Evolutionary conservation across 2,797 vertebrate genomes (phyloP).

Genomic region (Rhinogobio ventralis): DNA sequence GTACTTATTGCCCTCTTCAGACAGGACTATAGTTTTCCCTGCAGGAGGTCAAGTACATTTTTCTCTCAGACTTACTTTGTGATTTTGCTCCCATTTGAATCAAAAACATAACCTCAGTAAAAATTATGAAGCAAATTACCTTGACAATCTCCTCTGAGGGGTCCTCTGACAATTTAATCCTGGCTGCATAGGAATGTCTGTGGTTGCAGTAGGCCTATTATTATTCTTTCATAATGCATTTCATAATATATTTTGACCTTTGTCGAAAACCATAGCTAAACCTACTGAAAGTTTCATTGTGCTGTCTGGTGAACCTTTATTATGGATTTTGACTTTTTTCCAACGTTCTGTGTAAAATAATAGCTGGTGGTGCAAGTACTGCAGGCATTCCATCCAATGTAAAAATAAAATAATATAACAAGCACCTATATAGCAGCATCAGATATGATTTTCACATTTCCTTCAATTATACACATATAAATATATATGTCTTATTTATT

Average conservation of each 20-base stretch:
- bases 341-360: not conserved
- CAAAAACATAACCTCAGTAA: not conserved
- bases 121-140: not conserved
- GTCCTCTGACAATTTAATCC: too few species aligned
- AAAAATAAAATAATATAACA: not conserved
- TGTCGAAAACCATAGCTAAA: not conserved
- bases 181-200: too few species aligned
- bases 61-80: not conserved
- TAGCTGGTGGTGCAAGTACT: not conserved
- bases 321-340: not conserved
- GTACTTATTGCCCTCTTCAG: not conserved
- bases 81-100: not conserved
- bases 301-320: not conserved
- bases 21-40: not conserved
- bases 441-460: not conserved
- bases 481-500: not conserved
- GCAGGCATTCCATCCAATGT: too few species aligned
- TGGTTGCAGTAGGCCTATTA: not conserved
- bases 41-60: not conserved
- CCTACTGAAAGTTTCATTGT: not conserved
- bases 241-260: slow-evolving; percentile 2
- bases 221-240: not conserved
- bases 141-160: not conserved
- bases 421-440: not conserved
- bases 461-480: not conserved